Evolutionary conservation across 2,888 invertebrate species (phyloP).

Genomic region (Thereva nobilitata): DNA sequence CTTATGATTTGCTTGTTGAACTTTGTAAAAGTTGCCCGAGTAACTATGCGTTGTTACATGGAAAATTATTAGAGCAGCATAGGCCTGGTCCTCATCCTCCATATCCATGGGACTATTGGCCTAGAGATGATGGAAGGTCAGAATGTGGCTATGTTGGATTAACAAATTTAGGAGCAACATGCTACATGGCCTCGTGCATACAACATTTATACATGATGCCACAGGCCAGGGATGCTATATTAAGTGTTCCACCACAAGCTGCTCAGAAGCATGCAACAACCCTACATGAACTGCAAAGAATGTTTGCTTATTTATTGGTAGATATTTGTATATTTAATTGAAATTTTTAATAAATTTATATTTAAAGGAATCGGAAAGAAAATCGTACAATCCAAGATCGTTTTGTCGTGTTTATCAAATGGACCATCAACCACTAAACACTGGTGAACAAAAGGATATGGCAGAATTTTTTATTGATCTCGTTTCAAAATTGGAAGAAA

Average conservation of each 20-base stretch:
- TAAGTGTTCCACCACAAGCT: constrained; percentile 73
- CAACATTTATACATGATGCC: constrained; percentile 98
- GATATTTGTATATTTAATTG: constrained; percentile 12
- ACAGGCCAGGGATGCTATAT: constrained; percentile 81
- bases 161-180: constrained; percentile 93
- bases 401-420: constrained; percentile 96
- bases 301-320: constrained; percentile 87
- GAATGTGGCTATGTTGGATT: constrained; percentile 94
- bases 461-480: constrained; percentile 97
- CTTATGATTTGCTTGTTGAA: constrained; percentile 89
- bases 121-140: constrained; percentile 90
- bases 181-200: constrained; percentile 97
- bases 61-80: constrained; percentile 83
- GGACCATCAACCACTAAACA: constrained; percentile 95
- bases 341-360: constrained; percentile 25
- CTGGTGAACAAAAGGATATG: constrained; percentile 97
- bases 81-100: constrained; percentile 80
- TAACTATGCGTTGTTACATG: constrained; percentile 83
- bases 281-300: constrained; percentile 84
- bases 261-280: constrained; percentile 81
- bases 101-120: constrained; percentile 98
- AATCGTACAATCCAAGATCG: constrained; percentile 92
- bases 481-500: constrained; percentile 93
- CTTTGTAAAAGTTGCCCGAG: constrained; percentile 81
- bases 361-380: constrained; percentile 84